Evolutionary conservation across 2,797 vertebrate genomes (phyloP), one percentile per base, ranked within the genome.

Genomic region (Megaceryle alcyon): DNA sequence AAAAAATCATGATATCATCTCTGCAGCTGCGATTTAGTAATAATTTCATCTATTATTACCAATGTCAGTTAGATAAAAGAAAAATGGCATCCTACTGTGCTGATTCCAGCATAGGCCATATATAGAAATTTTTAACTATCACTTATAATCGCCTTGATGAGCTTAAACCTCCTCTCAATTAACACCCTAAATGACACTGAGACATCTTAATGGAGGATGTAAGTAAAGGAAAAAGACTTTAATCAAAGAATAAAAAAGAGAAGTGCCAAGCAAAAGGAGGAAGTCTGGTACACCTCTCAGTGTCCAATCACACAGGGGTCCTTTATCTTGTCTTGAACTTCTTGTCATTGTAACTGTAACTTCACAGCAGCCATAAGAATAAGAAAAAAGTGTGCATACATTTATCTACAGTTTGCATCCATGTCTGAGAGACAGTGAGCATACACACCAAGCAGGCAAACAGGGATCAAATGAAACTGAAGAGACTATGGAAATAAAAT

Each of bases 61-160:
- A 97, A 98, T 98, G 99, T 98, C 97, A 97, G 97, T 98, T 97
- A 98, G 98, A 99, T 99, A 99, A 99, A 99, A 98, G 98, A 98
- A 98, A 99, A 99, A 98, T 98, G 98, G 97, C 97, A 98, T 98
- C 98, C 98, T 97, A 98, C 98, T 98, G 98, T 98, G 98, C 98
- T 96, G 97, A 98, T 98, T 98, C 98, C 98, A 98, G 98, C 97
- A 98, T 98, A 98, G 98, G 98, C 99, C 98, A 98, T 98, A 98
- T 98, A 98, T 98, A 99, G 98, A 98, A 98, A 98, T 99, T 99
- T 99, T 98, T 98, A 98, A 98, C 98, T 98, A 98, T 98, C 98
- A 98, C 98, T 99, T 98, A 99, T 99, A 99, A 99, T 99, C 99
- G 98, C 98, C 98, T 98, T 99, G 98, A 99, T 98, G 99, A 99